phyloP scores from a whole-genome alignment of 1,140 invertebrate genomes.

The Lucilia cuprina region DNA sequence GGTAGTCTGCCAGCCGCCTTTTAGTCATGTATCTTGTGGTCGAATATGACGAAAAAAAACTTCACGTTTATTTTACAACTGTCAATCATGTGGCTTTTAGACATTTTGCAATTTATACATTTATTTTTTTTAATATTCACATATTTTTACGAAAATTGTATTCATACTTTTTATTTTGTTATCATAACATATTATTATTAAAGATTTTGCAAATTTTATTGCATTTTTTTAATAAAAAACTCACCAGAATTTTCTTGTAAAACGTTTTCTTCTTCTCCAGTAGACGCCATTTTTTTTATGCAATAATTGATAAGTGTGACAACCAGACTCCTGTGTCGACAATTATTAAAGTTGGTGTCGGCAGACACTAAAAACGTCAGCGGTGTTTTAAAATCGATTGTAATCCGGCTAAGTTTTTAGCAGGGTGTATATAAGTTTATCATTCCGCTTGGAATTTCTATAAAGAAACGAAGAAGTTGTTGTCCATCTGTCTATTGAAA shows the following conservation, averaged over 20 bases:
- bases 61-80: conserved; percentile 19
- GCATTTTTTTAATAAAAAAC: conserved; percentile 38
- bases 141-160: neutral
- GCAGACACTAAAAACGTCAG: no score
- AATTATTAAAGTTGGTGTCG: no score
- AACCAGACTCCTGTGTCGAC: no score
- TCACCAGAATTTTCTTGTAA: conserved; percentile 46
- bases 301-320: conserved; percentile 30
- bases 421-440: no score
- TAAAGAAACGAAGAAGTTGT: no score
- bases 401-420: no score
- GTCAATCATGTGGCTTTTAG: conserved; percentile 3
- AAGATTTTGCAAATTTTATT: neutral
- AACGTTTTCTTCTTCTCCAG: conserved; percentile 52
- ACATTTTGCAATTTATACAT: neutral
- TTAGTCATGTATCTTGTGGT: neutral
- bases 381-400: no score
- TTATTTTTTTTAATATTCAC: neutral
- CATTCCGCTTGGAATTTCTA: no score
- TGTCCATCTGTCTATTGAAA: no score
- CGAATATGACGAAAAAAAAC: neutral
- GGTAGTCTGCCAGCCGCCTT: neutral
- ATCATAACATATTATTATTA: neutral
- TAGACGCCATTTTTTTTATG: conserved; percentile 59
- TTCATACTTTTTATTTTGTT: neutral